A percentile compares a stretch with the other conserved stretches of the same genome.
Conservation (phyloP, 2,113 vertebrate genomes). For the Chauna torquata region DNA sequence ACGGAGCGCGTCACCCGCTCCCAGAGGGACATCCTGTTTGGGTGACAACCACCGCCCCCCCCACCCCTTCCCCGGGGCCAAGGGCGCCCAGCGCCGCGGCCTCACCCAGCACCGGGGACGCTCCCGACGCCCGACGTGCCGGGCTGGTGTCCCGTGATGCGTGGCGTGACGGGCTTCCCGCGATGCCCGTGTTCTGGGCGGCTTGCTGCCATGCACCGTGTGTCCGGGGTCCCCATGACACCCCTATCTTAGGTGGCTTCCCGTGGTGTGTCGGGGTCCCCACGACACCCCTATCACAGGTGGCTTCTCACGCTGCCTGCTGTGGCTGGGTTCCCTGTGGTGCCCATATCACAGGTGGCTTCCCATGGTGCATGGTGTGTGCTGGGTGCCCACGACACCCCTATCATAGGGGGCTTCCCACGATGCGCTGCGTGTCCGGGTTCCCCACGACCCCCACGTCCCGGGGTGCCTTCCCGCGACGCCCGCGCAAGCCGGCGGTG, state of each 20-base stretch:
- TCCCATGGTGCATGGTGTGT: fast-evolving
- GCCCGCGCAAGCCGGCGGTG: no score
- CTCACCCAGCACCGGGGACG: background rate
- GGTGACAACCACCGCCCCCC: constrained; percentile 6
- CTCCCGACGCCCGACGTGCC: background rate
- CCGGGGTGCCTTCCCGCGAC: background rate
- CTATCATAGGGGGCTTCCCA: background rate
- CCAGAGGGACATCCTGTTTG: constrained; percentile 52
- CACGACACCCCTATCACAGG: no score
- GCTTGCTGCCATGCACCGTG: fast-evolving
- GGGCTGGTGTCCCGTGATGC: background rate
- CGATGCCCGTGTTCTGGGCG: background rate
- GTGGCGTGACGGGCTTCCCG: background rate
- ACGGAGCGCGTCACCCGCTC: constrained; percentile 58
- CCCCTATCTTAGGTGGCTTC: background rate
- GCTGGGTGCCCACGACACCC: fast-evolving
- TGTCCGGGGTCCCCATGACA: background rate
- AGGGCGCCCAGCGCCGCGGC: background rate
- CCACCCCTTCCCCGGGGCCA: constrained; percentile 4
- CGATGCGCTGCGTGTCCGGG: fast-evolving
- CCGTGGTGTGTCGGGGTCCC: no score
- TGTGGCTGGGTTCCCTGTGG: fast-evolving
- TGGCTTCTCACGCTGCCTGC: background rate
- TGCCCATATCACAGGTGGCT: background rate
- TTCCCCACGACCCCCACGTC: fast-evolving